Conservation (phyloP, 2,113 vertebrate genomes). For the Nothoprocta pentlandii region DNA sequence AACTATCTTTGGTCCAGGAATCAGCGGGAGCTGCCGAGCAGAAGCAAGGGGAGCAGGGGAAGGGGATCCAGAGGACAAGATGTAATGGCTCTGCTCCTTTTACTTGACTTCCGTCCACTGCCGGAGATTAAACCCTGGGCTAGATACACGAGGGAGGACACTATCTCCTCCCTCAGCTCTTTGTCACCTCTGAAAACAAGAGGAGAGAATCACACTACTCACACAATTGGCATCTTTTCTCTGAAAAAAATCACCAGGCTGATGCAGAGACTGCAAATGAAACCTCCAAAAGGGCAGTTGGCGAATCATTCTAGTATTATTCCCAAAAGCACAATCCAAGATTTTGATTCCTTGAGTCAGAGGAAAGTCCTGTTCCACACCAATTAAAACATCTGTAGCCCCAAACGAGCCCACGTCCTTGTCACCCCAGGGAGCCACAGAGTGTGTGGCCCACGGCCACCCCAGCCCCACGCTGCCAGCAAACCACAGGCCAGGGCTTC, state of each 20-base stretch:
- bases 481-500: not conserved
- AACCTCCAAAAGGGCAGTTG: not conserved
- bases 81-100: not conserved
- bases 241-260: not conserved
- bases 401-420: not conserved
- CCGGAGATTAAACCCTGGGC: not conserved
- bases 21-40: not conserved
- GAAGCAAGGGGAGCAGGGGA: not conserved
- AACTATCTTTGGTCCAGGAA: not conserved
- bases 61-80: not conserved
- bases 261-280: not conserved
- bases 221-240: not conserved
- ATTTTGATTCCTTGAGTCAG: not conserved
- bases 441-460: rapidly evolving
- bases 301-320: not conserved
- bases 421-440: not conserved
- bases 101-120: not conserved
- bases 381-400: not conserved
- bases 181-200: not conserved
- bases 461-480: not conserved
- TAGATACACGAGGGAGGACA: too few relatives aligned
- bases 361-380: not conserved
- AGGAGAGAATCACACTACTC: not conserved
- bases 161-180: not conserved
- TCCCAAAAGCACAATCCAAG: not conserved